Base-by-base conservation (phyloP, 2,797 vertebrate species). In the Thamnophis elegans region DNA sequence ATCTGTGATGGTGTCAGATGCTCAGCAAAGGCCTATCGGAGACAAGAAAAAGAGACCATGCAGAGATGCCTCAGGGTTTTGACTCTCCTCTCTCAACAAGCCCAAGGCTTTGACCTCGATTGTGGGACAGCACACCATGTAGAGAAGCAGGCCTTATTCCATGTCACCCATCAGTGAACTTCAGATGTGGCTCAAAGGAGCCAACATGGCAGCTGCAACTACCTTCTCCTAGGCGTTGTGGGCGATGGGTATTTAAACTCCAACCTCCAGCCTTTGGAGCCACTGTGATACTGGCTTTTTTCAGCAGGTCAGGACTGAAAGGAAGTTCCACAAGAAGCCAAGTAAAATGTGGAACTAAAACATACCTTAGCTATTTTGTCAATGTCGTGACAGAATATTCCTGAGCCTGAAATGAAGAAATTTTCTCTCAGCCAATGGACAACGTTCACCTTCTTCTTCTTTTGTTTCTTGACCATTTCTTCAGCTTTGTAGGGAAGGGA, bases 1-100 rank as follows among this genome's bases (percentile, higher is more conserved):
- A 85, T 53, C 14, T 92, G 91, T 5, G 2, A 5, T 3, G 58
- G 18, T 3, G 4, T 3, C 1, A 92, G 91, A 36, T 92, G 91
- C 51, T 92, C 91, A 5, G 73, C 88, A 47, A 92, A 89, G 13
- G 91, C 91, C 91, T 92, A 78, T 16, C 22, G 54, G 42, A 62
- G 12, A 85, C 56, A 32, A 89, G 42, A 36, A 59, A 89, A 47
- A 28, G 62, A 68, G 11, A 14, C 62, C 28, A 32, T 1, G 28
- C 4, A 26, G 55, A 53, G 53, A 9, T 4, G 18, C 32, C 20
- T 73, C 51, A 90, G 62, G 62, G n/a, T 9, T 58, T 53, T 32
- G 12, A 32, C 42, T 47, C 12, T 2, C 18, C 51, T 18, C 36
- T 53, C 25, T n/a, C 3, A 3, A 53, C 42, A 42, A 42, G 42